Percentiles rank a stretch among this genome's conserved stretches.
These are phyloP conservation scores for Antigone vipio DNA, from an alignment of 2,113 vertebrate genomes.

Conservation along the genomic window DNA sequence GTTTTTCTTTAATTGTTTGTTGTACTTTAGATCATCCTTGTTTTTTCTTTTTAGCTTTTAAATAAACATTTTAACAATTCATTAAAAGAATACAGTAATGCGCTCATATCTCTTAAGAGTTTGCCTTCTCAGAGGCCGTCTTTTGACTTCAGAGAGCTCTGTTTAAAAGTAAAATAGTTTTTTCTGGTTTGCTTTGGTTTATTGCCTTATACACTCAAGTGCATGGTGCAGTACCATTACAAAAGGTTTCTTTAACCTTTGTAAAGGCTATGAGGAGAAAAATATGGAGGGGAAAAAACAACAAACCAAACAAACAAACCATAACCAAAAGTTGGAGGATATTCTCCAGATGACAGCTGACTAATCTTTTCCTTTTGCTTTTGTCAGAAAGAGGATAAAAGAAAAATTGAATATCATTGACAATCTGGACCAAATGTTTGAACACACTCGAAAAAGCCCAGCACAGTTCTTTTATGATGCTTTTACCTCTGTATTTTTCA, in stretches of 20 bases:
- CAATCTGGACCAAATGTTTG: neutral
- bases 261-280: neutral
- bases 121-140: neutral
- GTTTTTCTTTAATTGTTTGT: neutral
- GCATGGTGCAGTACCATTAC: neutral
- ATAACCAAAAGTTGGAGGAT: neutral
- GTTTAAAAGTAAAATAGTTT: neutral
- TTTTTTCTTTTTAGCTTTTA: fast-evolving
- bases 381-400: neutral
- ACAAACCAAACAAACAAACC: fast-evolving
- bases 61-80: neutral
- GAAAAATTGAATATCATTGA: neutral
- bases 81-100: neutral
- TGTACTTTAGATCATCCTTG: neutral
- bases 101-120: neutral
- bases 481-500: neutral
- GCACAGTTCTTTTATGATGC: neutral
- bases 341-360: neutral
- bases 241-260: neutral
- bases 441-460: neutral
- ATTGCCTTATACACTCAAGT: neutral
- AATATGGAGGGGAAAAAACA: neutral
- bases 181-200: neutral
- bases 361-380: neutral
- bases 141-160: neutral